Percentiles rank a stretch among this genome's conserved stretches.
These are phyloP conservation scores for Creontiades dilutus DNA, from an alignment of 2,888 invertebrate genomes.

Conservation along the genomic window DNA sequence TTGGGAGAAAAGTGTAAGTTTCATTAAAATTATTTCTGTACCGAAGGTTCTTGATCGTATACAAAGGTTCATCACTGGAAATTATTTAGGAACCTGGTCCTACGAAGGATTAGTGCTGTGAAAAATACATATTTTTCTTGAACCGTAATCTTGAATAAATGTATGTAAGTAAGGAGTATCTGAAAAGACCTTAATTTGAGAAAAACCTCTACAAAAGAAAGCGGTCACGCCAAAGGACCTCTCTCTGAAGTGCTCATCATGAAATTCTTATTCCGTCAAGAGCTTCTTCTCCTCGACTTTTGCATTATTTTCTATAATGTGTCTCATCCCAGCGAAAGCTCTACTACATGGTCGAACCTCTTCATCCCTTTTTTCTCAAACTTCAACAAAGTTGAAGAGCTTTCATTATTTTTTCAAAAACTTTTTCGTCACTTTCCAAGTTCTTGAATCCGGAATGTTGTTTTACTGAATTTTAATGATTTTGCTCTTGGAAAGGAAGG, in stretches of 20 bases:
- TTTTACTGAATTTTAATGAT: constrained; percentile 11
- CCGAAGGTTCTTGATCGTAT: too few species aligned
- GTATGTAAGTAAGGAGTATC: neutral
- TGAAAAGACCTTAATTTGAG: neutral
- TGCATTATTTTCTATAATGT: constrained; percentile 54
- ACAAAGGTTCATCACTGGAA: neutral
- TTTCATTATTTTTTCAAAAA: constrained; percentile 52
- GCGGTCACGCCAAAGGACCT: neutral
- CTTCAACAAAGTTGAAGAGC: constrained; percentile 50
- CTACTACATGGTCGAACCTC: constrained; percentile 31
- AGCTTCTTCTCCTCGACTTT: constrained; percentile 15
- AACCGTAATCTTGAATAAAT: neutral
- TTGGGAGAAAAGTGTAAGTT: too few species aligned
- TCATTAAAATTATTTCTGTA: too few species aligned
- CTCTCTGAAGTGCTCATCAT: neutral
- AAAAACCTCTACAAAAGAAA: neutral
- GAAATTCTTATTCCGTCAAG: constrained; percentile 42
- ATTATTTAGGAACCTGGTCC: neutral
- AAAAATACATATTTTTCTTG: neutral
- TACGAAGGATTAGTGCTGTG: too few species aligned
- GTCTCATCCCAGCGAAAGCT: constrained; percentile 5
- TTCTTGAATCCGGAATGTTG: neutral
- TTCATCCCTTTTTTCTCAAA: constrained; percentile 3
- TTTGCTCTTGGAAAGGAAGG: neutral
- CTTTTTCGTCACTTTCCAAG: neutral